Base-by-base conservation (phyloP, 2,113 vertebrate genomes). In the Willisornis vidua region DNA sequence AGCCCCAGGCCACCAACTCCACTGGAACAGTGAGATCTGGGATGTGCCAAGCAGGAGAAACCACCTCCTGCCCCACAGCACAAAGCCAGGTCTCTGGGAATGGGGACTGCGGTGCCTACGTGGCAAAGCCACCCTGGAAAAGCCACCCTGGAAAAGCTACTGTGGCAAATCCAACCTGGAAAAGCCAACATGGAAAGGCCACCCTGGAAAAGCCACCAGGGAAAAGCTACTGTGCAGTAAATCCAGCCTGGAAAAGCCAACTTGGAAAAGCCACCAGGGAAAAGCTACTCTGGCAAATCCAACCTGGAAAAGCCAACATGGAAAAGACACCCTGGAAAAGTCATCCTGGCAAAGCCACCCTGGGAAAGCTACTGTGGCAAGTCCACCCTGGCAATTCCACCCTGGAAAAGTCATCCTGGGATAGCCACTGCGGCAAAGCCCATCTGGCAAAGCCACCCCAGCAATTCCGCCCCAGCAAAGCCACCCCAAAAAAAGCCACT, bases 101-200 rank as follows among this genome's bases (percentile, higher is more conserved):
- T 0, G 48, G 43, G 74, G 35, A 7, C 14, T 1, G 19, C 8
- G 2, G 8, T 73, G 66, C 12, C 48, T 35, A 2, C 6, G 48
- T 0, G 24, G 72, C 35, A 15, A 46, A 78, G 74, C 28, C 48
- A 15, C 74, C 68, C 62, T 62, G 83, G 46, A 72, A 31, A 76
- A 76, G 62, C 72, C 83, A 31, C 45, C 65, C 28, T 5, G 22
- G 65, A 28, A 39, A 55, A 46, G 57, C 4, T 9, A 31, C 9
- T 9, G 4, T 18, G 54, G 54, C 8, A 57, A 57, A 33, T 17
- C 33, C 72, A 76, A n/a, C 19, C 11, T 12, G 25, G 62, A 26
- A 63, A 39, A 62, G n/a, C 9, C 25, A 39, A 4, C 35, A 24
- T 61, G 16, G 59, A 8, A 37, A 59, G 9, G 3, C 7, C 55